Percentiles rank a stretch among this genome's conserved stretches.
These are phyloP conservation scores for Proterorhinus semilunaris DNA, from an alignment of 2,113 vertebrate species.

Conservation along the genomic window DNA sequence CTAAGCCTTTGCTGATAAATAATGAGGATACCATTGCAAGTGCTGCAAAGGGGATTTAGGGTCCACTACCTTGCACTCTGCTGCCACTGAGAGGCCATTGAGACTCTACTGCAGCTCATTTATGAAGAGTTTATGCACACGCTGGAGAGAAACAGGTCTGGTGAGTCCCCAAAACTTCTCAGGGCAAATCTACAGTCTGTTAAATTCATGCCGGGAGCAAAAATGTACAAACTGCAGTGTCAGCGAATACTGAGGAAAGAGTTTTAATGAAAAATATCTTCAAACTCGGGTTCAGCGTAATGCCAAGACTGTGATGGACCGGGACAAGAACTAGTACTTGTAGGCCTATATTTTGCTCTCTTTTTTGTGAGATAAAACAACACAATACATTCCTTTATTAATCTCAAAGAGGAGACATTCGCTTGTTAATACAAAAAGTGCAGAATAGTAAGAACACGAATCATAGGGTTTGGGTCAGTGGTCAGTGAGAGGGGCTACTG, in stretches of 20 bases:
- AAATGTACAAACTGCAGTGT: conserved; percentile 1
- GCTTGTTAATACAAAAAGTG: no score
- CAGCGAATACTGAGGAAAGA: background rate
- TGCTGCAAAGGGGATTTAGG: background rate
- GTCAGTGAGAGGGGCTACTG: background rate
- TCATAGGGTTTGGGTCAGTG: no score
- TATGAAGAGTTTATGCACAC: background rate
- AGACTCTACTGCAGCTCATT: background rate
- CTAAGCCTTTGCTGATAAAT: no score
- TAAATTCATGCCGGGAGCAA: background rate
- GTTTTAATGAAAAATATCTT: background rate
- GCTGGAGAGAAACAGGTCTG: background rate
- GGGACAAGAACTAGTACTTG: no score
- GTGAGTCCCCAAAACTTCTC: background rate
- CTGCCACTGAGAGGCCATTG: background rate
- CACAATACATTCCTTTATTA: no score
- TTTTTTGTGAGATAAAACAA: no score
- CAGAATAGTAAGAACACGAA: no score
- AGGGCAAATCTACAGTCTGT: background rate
- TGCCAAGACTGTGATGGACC: no score
- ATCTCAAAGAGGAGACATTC: no score
- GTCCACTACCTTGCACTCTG: background rate
- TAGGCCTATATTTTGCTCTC: no score
- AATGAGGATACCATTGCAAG: no score
- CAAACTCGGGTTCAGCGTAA: no score